A percentile compares a stretch with the other conserved stretches of the same genome.
These are phyloP conservation scores for Caloenas nicobarica DNA, from an alignment of 2,113 vertebrate species.

Conservation along the genomic window DNA sequence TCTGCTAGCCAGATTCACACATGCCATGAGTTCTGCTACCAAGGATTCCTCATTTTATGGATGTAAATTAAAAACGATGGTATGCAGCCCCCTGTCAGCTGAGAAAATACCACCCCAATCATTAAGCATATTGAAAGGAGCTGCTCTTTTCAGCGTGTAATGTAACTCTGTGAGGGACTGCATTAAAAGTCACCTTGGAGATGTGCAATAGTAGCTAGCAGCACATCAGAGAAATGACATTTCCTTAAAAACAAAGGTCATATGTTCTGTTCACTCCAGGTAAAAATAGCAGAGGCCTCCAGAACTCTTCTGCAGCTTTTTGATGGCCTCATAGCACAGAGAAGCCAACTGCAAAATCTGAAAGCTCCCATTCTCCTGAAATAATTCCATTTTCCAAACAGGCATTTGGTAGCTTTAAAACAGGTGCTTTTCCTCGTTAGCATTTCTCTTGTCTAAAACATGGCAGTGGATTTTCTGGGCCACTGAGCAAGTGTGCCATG, in stretches of 20 bases:
- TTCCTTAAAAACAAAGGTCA: slow-evolving; percentile 54
- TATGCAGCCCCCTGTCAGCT: background rate
- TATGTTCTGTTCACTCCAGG: slow-evolving; percentile 38
- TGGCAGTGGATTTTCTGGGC: background rate
- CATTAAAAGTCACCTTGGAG: slow-evolving; percentile 67
- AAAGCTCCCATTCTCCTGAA: background rate
- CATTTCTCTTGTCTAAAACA: background rate
- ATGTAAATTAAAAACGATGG: background rate
- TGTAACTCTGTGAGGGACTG: background rate
- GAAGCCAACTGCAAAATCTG: background rate
- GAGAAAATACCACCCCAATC: background rate
- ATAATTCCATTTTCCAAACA: background rate
- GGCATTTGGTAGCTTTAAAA: background rate
- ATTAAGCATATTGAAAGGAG: background rate
- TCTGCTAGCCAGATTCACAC: background rate
- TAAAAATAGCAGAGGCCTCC: slow-evolving; percentile 68
- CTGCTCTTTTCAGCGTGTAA: background rate
- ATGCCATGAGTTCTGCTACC: background rate
- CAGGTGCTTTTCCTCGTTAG: background rate
- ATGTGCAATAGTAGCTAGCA: background rate
- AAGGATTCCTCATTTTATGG: background rate
- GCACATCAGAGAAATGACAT: slow-evolving; percentile 54
- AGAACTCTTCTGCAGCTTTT: slow-evolving; percentile 32
- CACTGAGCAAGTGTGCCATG: background rate
- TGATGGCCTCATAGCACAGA: background rate